Evolutionary conservation across 2,113 vertebrate species (phyloP), one percentile per base, ranked within the genome.

Genomic region (Sebastes schlegelii): DNA sequence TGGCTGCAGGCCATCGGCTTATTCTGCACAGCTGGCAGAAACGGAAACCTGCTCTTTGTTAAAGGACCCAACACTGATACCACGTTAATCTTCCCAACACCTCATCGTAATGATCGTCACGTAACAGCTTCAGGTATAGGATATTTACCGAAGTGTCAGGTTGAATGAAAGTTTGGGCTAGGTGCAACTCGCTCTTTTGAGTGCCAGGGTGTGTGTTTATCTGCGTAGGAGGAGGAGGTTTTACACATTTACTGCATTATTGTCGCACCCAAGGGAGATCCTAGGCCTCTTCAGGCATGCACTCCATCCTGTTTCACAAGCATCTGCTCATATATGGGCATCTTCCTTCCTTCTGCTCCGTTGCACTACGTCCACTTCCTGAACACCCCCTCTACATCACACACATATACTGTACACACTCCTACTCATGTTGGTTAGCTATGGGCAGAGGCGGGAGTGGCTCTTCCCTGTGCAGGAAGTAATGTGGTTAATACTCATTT

Each of bases 251-350:
- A 49, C 54, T 87, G 79, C 63, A 51, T 87, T 72, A 75, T 79
- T 89, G 69, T 79, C 23, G 17, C 76, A 80, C 78, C 75, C 74
- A 5, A 5, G 49, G 80, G 77, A 88, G 74, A 88, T 83, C 84
- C 64, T 34, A 75, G 83, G 77, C 65, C 86, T 86, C 77, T 61
- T 52, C 23, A 83, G 87, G 76, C 80, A 83, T 86, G 83, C 82
- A n/a, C 78, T 91, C 73, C 83, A 86, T 92, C 89, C 91, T 92
- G 91, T 94, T 90, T 80, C 72, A 83, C 73, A 88, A 90, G 81
- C 19, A 48, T 57, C 60, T 92, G 91, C 79, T 82, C 92, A 92
- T 93, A 95, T 94, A 94, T 94, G 94, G 94, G 73, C 89, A 92
- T 83, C 75, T 90, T 93, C 90, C 83, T 88, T 64, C 80, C 84